Evolutionary conservation across 1,140 invertebrate species (phyloP).

Genomic region (Araneus ventricosus): DNA sequence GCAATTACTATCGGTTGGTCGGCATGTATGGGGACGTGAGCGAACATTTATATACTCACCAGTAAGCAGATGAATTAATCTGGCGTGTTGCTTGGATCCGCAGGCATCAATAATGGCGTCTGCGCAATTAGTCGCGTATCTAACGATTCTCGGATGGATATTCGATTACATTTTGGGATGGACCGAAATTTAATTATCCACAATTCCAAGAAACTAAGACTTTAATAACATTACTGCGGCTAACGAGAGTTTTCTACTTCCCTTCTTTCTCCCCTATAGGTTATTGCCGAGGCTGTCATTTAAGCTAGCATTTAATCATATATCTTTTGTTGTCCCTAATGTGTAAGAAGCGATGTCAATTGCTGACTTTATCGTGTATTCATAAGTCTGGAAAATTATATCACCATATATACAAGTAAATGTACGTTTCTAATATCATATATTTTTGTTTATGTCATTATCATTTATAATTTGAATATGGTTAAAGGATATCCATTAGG

Average conservation of each 20-base stretch:
- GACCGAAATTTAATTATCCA: conserved; percentile 33
- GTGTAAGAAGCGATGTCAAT: too few relatives aligned
- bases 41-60: not conserved
- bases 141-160: conserved; percentile 40
- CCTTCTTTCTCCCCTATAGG: not conserved
- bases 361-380: too few relatives aligned
- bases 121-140: not conserved
- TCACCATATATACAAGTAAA: too few relatives aligned
- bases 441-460: too few relatives aligned
- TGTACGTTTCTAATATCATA: too few relatives aligned
- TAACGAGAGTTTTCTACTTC: not conserved
- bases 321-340: not conserved
- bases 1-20: not conserved
- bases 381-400: too few relatives aligned
- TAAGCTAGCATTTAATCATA: conserved; percentile 20
- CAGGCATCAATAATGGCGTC: not conserved
- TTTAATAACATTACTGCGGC: conserved; percentile 34
- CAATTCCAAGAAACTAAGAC: conserved; percentile 36
- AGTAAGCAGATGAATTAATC: conserved; percentile 19
- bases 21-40: not conserved
- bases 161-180: conserved; percentile 31
- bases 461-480: too few relatives aligned
- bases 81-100: not conserved
- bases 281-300: not conserved
- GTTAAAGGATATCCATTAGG: too few relatives aligned